A percentile compares a stretch with the other conserved stretches of the same genome.
Conservation (phyloP, 2,888 invertebrate species). For the Buathra laborator region DNA sequence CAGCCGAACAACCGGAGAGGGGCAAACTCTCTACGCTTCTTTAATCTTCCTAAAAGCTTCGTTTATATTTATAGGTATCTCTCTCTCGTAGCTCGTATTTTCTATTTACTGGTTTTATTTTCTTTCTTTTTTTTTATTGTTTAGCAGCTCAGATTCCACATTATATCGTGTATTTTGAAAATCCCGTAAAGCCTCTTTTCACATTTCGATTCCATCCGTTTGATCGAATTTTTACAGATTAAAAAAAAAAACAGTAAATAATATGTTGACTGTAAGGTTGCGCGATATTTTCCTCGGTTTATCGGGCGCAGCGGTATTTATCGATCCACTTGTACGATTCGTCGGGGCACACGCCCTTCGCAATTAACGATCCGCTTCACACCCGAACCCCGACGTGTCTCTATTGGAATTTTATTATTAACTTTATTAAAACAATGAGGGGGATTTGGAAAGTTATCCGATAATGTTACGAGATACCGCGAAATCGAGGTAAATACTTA, state of each 20-base stretch:
- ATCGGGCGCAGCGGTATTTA: slow-evolving; percentile 32
- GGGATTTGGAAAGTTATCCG: background rate
- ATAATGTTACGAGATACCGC: background rate
- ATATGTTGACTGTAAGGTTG: slow-evolving; percentile 13
- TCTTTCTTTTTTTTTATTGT: slow-evolving; percentile 21
- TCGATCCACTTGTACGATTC: slow-evolving; percentile 52
- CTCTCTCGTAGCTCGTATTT: slow-evolving; percentile 43
- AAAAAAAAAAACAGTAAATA: background rate
- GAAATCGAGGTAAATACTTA: background rate
- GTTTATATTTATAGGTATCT: slow-evolving; percentile 57
- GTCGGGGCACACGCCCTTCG: slow-evolving; percentile 17
- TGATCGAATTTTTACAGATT: background rate
- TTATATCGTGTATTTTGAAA: background rate
- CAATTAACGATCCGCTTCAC: slow-evolving; percentile 60
- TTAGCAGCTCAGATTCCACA: background rate
- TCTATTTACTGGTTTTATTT: slow-evolving; percentile 5
- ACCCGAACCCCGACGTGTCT: slow-evolving; percentile 16
- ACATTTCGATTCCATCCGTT: background rate
- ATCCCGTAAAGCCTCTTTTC: background rate
- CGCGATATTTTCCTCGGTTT: background rate
- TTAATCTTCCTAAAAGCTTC: slow-evolving; percentile 67
- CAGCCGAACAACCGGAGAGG: slow-evolving; percentile 32
- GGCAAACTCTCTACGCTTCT: slow-evolving; percentile 45
- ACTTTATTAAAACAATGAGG: slow-evolving; percentile 26
- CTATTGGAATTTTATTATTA: slow-evolving; percentile 53